These are phyloP conservation scores for Cryptomyrus ogoouensis DNA, from an alignment of 2,113 vertebrate species.

Conservation along the genomic window DNA sequence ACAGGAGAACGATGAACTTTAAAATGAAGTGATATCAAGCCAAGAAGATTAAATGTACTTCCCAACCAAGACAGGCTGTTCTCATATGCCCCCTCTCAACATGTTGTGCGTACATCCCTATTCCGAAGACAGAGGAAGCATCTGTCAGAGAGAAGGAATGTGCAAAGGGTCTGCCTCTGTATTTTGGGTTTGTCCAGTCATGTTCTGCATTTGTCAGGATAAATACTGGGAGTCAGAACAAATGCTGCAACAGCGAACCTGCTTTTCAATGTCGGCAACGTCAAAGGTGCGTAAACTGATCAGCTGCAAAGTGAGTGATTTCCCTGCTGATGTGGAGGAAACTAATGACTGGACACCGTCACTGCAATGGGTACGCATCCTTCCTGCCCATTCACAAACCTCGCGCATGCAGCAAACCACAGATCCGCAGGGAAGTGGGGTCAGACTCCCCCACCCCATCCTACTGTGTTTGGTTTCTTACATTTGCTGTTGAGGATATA, in stretches of 20 bases:
- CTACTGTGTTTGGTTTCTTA: background rate
- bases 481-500: background rate
- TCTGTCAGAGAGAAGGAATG: background rate
- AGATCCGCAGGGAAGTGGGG: background rate
- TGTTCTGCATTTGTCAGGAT: slow-evolving; percentile 32
- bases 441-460: background rate
- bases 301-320: background rate
- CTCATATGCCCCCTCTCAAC: background rate
- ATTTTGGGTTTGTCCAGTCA: slow-evolving; percentile 9
- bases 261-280: background rate
- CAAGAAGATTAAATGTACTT: slow-evolving; percentile 4
- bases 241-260: background rate
- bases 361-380: background rate
- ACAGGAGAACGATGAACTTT: background rate
- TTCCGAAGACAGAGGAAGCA: background rate
- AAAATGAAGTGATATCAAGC: background rate
- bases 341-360: background rate
- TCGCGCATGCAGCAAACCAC: background rate
- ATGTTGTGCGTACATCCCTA: background rate
- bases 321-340: background rate
- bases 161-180: background rate
- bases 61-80: background rate
- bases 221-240: background rate
- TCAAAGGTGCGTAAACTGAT: background rate
- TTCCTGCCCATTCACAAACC: background rate